Conservation (phyloP, 2,113 vertebrate genomes). For the Microcebus ravelobensis region DNA sequence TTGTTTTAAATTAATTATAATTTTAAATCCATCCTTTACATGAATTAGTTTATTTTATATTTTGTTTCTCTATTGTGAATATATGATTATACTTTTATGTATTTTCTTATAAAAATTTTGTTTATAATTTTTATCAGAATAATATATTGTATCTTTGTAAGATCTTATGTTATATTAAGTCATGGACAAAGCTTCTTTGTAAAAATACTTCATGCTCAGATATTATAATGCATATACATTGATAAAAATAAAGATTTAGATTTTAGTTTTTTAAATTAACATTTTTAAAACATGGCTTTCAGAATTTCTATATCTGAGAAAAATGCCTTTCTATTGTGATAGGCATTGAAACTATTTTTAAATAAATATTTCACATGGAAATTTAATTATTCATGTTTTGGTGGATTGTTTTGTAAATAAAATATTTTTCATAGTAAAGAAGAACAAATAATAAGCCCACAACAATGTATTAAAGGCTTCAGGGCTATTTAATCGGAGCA, state of each 20-base stretch:
- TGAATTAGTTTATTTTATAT: conserved; percentile 68
- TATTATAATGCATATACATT: conserved; percentile 62
- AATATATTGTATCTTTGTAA: conserved; percentile 74
- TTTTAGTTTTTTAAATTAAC: conserved; percentile 69
- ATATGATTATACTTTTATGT: conserved; percentile 78
- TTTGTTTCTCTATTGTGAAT: conserved; percentile 69
- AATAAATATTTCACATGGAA: conserved; percentile 47
- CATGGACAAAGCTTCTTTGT: conserved; percentile 54
- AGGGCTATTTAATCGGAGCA: neutral
- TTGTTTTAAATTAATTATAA: conserved; percentile 81
- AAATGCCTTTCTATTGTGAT: conserved; percentile 39
- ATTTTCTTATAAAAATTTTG: conserved; percentile 80
- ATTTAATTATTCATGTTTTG: conserved; percentile 56
- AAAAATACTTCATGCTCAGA: conserved; percentile 64
- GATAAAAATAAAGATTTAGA: conserved; percentile 47
- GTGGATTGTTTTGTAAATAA: conserved; percentile 47
- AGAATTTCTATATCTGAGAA: conserved; percentile 49
- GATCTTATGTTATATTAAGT: conserved; percentile 70
- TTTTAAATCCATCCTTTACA: conserved; percentile 76
- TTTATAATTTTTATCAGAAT: conserved; percentile 81
- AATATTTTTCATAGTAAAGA: conserved; percentile 5
- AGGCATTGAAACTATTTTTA: conserved; percentile 57
- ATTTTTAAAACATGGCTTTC: conserved; percentile 72
- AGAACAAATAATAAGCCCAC: conserved; percentile 26
- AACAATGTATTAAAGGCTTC: neutral